Percentiles rank a stretch among this genome's conserved stretches.
Conservation (phyloP, 2,113 vertebrate genomes). For the Chinchilla lanigera region DNA sequence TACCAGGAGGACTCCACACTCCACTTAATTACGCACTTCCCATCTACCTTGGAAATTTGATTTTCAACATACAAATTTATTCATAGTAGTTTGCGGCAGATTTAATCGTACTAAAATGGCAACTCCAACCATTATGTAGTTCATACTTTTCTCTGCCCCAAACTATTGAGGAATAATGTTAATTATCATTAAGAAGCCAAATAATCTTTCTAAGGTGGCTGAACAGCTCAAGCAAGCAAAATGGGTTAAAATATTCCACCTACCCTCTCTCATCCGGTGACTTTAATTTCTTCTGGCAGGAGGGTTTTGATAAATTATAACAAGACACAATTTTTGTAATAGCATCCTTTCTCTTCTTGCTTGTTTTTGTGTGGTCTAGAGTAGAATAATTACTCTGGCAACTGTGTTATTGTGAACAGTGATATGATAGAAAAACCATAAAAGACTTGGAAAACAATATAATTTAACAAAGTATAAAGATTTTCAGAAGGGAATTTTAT, state of each 20-base stretch:
- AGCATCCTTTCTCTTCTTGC: neutral
- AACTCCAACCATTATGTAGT: neutral
- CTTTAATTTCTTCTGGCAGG: neutral
- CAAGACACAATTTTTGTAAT: neutral
- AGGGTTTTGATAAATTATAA: neutral
- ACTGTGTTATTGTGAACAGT: neutral
- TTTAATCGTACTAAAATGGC: neutral
- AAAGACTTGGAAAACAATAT: neutral
- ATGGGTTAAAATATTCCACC: neutral
- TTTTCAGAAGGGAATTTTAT: neutral
- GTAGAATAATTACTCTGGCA: neutral
- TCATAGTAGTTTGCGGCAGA: neutral
- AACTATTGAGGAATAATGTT: neutral
- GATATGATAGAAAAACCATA: neutral
- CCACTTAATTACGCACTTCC: neutral
- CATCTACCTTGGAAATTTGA: neutral
- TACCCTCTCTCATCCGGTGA: neutral
- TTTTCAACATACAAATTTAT: neutral
- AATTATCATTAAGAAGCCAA: neutral
- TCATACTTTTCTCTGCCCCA: neutral
- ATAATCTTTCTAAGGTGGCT: neutral
- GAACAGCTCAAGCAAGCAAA: conserved; percentile 5
- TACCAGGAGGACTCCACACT: neutral
- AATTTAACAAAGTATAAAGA: neutral
- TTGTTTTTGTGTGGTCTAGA: neutral